Evolutionary conservation across 1,140 invertebrate species (phyloP), one percentile per base, ranked within the genome.

Genomic region (Monomorium pharaonis): DNA sequence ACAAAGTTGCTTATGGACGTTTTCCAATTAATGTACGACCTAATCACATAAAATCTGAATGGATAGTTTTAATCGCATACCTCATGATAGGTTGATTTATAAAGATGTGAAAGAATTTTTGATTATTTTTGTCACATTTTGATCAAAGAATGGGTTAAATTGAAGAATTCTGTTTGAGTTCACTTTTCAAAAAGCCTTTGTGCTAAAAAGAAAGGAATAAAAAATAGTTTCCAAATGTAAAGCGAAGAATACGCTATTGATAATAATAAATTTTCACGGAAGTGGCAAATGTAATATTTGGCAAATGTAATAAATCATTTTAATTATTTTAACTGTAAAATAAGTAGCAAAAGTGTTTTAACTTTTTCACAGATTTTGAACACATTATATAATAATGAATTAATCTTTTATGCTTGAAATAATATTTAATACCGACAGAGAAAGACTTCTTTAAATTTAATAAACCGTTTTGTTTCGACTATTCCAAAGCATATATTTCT

Each of bases 101-200:
- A 21, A 70, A 10, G 9, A 47, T 1, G 21, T 12, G n/a, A 75
- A 27, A 86, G n/a, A 80, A 42, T 47, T 37, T 37, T 78, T 44
- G 24, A 88, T 87, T 42, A 67, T 47, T 67, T 67, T 72, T 30
- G 2, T 54, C 10, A 24, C 24, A 33, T 69, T 65, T 58, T 83
- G 10, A 86, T 86, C 70, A 86, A 81, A 88, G 49, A 18, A 24
- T 18, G 3, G 21, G 1, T 44, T 65, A 54, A 18, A 30, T 47
- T 9, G 49, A 27, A 49, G 18, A 27, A 70, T 18, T 12, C 30
- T 47, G 12, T 77, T 72, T 10, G 7, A 21, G 2, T 27, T 62
- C 12, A 7, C 4, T 44, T 42, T 77, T 14, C 24, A 65, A 87
- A 63, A 3, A 69, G 12, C 0, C 12, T 80, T 16, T 80, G 16